These are phyloP conservation scores for Psilanteris sp. DNA, from an alignment of 1,140 invertebrate species.

Conservation along the genomic window DNA sequence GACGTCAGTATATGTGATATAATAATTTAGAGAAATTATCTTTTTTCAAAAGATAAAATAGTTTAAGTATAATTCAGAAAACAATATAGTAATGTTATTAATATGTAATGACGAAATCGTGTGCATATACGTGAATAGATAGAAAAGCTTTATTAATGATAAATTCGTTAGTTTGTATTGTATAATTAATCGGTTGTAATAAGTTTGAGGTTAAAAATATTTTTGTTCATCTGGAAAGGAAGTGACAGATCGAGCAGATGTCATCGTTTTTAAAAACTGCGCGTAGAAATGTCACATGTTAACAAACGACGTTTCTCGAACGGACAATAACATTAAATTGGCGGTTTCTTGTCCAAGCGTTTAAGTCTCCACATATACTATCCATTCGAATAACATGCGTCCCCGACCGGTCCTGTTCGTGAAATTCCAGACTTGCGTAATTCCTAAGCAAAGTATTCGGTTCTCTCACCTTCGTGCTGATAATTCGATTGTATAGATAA, in stretches of 20 bases:
- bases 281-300: conserved; percentile 73
- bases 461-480: conserved; percentile 55
- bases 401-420: conserved; percentile 62
- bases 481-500: conserved; percentile 61
- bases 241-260: conserved; percentile 27
- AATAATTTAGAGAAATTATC: too few species aligned
- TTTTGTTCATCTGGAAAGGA: background rate
- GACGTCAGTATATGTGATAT: too few species aligned
- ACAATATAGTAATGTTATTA: too few species aligned
- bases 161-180: too few species aligned
- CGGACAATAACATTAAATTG: conserved; percentile 73
- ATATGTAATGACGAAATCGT: too few species aligned
- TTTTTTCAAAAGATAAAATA: too few species aligned
- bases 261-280: conserved; percentile 52
- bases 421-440: conserved; percentile 79
- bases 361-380: conserved; percentile 78
- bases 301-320: conserved; percentile 75
- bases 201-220: too few species aligned
- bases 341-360: conserved; percentile 77
- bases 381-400: conserved; percentile 71
- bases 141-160: too few species aligned
- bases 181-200: too few species aligned
- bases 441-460: conserved; percentile 67
- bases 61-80: too few species aligned
- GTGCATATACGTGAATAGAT: too few species aligned